Evolutionary conservation across 2,113 vertebrate genomes (phyloP), one percentile per base, ranked within the genome.

Genomic region (Toxotes jaculatrix): DNA sequence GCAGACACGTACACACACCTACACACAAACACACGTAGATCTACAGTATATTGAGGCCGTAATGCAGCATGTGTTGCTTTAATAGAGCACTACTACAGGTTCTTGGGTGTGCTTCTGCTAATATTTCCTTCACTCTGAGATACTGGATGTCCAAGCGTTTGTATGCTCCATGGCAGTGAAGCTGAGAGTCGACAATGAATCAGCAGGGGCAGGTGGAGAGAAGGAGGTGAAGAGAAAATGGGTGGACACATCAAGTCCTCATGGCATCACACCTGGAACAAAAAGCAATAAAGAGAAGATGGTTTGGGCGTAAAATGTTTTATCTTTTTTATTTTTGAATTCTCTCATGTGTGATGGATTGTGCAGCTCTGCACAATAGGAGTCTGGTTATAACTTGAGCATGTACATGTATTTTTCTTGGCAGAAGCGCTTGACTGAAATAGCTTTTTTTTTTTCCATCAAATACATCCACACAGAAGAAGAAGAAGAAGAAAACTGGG

Each of bases 211-310:
- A 43, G 77, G 61, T 74, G 80, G 83, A 81, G 59, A 67, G 53
- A 83, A 60, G 51, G 49, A 72, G 45, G 68, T 38, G 68, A 70
- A 64, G 71, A 32, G 36, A 40, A 80, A 31, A 66, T 45, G 61
- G 70, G 21, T 0, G 23, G 74, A 82, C 34, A 55, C 63, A 66
- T 94, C 93, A 95, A 73, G 92, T 92, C 71, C 88, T 94, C 80
- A 85, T 69, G 77, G 90, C 86, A 14, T 95, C 95, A 86, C 95
- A 95, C 90, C 95, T 95, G 88, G 43, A 94, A 92, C 56, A 77
- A 82, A 12, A 51, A 70, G 80, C 12, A 77, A 55, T 21, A 77
- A n/a, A 61, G 32, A 84, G 55, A 83, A 34, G 1, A 68, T 16
- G 16, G 21, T 60, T 86, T 76, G 31, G 74, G 79, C 0, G 0